Base-by-base conservation (phyloP, 2,113 vertebrate genomes). In the Strigops habroptila region DNA sequence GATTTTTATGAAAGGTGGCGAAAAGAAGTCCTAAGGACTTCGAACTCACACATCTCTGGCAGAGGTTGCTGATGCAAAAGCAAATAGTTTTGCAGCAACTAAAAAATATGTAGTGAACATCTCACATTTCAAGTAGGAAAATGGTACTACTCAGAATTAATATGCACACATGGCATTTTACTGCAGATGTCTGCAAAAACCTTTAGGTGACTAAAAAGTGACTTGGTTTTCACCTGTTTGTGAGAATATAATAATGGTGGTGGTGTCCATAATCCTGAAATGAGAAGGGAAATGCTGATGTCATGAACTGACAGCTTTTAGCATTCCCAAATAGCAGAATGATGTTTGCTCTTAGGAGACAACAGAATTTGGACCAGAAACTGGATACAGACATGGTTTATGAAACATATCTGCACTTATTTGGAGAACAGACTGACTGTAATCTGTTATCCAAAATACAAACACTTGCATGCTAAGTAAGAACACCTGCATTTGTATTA, bases 261-360 rank as follows among this genome's bases (percentile, higher is more conserved):
- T 43, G 23, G 9, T n/a, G 30, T 43, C 35, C 5, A 1, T 62
- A 86, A 93, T n/a, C 31, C 16, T 49, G 49, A 88, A 46, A 12
- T 46, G n/a, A 73, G 12, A 67, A 70, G 8, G 33, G 9, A 94
- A 70, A 90, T 18, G 19, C 31, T 73, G 14, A 87, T 44, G 10
- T 71, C 23, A 22, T 68, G 17, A 76, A 86, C 0, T 53, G 37
- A 90, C 23, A 80, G 31, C 11, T 7, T 63, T 85, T 73, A 76
- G 6, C 18, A 79, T 23, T 6, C 0, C 0, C 1, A 11, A 65
- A 53, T 10, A 41, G 14, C 15, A 62, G 31, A 65, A 9, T 48
- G 18, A 63, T 39, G 5, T 46, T 76, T 52, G 65, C 15, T 74
- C 53, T 69, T 51, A 11, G 12, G 44, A 76, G 27, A 60, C 48